Percentiles rank a stretch among this genome's conserved stretches.
Evolutionary conservation across 2,113 vertebrate species (phyloP).

Genomic region (Amphilophus citrinellus): DNA sequence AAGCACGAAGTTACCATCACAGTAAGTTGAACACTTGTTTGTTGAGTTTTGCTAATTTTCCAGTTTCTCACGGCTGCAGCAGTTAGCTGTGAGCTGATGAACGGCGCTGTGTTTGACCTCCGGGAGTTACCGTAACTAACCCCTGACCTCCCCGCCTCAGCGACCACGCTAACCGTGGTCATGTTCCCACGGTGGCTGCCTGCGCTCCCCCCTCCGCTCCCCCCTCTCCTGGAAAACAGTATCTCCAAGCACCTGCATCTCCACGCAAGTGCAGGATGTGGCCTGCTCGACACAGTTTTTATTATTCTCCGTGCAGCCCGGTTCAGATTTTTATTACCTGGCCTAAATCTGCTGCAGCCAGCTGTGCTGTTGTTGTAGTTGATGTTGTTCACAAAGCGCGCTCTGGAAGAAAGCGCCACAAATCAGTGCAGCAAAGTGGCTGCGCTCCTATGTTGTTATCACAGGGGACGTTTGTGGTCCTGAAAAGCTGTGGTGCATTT

Average conservation of each 20-base stretch:
- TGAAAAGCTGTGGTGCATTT: not conserved
- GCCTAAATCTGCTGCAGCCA: not conserved
- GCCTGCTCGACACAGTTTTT: not conserved
- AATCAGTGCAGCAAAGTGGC: constrained; percentile 32
- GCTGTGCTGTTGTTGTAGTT: not conserved
- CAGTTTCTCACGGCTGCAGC: not conserved
- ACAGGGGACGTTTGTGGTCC: not conserved
- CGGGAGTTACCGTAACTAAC: not conserved
- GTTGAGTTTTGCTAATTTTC: constrained; percentile 5
- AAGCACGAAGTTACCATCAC: constrained; percentile 89
- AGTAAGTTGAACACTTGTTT: constrained; percentile 74
- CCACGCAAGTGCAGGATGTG: not conserved
- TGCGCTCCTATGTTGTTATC: not conserved
- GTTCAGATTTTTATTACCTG: not conserved
- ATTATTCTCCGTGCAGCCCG: not conserved
- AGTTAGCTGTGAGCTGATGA: not conserved
- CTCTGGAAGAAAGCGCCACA: not conserved
- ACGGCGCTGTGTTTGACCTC: not conserved
- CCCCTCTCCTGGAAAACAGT: constrained; percentile 14
- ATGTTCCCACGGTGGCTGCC: constrained; percentile 51
- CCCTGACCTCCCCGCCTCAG: not conserved
- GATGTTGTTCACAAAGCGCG: not conserved
- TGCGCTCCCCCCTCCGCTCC: not conserved
- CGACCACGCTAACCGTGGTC: constrained; percentile 26
- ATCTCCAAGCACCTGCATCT: constrained; percentile 57